phyloP scores from a whole-genome alignment of 1,140 invertebrate species.

The Papilio glaucus region DNA sequence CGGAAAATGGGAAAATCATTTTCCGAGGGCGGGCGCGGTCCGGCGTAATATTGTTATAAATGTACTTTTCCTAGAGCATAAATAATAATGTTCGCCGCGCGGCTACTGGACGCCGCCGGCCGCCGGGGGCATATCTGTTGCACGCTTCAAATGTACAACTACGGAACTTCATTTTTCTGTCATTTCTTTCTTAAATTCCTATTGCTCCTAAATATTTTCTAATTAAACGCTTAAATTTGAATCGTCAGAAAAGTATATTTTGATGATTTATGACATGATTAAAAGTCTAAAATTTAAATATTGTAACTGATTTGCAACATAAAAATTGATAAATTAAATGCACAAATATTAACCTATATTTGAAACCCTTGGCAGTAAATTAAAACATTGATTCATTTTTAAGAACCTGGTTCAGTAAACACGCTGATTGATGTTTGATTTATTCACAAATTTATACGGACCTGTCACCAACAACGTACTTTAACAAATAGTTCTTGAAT shows the following conservation, averaged over 20 bases:
- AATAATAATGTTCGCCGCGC: slow-evolving; percentile 78
- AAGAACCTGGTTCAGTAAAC: no score
- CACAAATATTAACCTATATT: slow-evolving; percentile 27
- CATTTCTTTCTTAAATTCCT: background rate
- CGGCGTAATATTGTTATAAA: slow-evolving; percentile 83
- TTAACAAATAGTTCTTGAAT: no score
- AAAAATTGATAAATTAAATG: slow-evolving; percentile 21
- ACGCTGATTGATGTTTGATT: no score
- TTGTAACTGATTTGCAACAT: background rate
- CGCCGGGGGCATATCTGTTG: slow-evolving; percentile 47
- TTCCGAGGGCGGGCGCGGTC: slow-evolving; percentile 80
- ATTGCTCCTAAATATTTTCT: background rate
- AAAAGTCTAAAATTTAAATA: no score
- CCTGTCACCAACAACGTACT: no score
- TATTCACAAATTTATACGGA: no score
- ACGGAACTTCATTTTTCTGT: slow-evolving; percentile 37
- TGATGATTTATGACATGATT: no score
- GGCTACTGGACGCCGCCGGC: slow-evolving; percentile 55
- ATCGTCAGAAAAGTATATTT: no score
- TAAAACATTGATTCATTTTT: no score
- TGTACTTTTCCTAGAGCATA: slow-evolving; percentile 79
- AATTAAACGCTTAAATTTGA: no score
- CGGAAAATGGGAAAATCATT: slow-evolving; percentile 82
- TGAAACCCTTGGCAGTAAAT: no score
- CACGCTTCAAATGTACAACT: slow-evolving; percentile 41